Conservation (phyloP, 2,888 invertebrate species). For the Philereme vetulata region DNA sequence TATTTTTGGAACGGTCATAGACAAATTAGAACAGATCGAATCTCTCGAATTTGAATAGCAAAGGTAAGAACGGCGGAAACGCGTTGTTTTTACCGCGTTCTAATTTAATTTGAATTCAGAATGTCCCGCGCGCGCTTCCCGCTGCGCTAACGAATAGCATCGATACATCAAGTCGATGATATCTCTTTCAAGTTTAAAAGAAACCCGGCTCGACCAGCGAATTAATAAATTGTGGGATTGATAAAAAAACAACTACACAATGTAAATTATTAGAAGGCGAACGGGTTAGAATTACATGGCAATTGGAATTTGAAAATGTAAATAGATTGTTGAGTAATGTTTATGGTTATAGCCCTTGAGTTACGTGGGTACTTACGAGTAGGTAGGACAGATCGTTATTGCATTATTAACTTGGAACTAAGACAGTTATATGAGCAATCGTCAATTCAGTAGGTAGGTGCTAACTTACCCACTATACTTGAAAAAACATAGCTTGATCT, state of each 20-base stretch:
- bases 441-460: too few relatives aligned
- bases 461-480: too few relatives aligned
- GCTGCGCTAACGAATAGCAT: slow-evolving; percentile 77
- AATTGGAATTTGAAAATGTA: too few relatives aligned
- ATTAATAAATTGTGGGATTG: slow-evolving; percentile 67
- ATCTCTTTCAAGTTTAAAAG: slow-evolving; percentile 81
- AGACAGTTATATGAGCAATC: too few relatives aligned
- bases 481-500: too few relatives aligned
- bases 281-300: slow-evolving; percentile 41
- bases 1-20: slow-evolving; percentile 58
- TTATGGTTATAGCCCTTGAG: too few relatives aligned
- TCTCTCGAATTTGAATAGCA: slow-evolving; percentile 71
- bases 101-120: slow-evolving; percentile 81
- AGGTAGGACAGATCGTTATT: too few relatives aligned
- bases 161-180: slow-evolving; percentile 81
- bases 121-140: slow-evolving; percentile 73
- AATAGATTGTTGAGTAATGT: too few relatives aligned
- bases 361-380: too few relatives aligned
- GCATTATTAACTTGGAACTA: too few relatives aligned
- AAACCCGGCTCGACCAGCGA: slow-evolving; percentile 64
- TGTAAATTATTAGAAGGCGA: slow-evolving; percentile 58
- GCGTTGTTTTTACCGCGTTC: slow-evolving; percentile 80
- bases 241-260: slow-evolving; percentile 59
- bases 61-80: slow-evolving; percentile 64
- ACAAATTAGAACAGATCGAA: slow-evolving; percentile 81